Percentiles rank a stretch among this genome's conserved stretches.
Evolutionary conservation across 2,113 vertebrate genomes (phyloP).

Genomic region (Tretioscincus oriximinensis): DNA sequence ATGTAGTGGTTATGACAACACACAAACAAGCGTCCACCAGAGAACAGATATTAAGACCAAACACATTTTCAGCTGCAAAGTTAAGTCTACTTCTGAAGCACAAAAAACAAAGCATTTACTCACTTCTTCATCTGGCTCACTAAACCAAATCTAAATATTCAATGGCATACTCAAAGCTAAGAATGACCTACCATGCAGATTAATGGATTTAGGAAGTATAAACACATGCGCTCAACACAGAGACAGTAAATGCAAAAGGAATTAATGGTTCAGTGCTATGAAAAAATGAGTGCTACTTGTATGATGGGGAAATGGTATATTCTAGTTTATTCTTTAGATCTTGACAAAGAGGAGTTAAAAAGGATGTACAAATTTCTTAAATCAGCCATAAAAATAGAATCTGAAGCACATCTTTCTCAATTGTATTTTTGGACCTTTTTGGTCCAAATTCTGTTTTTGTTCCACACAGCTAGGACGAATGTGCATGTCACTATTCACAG

Average conservation of each 20-base stretch:
- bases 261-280: constrained; percentile 63
- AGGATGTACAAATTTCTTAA: constrained; percentile 35
- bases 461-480: not conserved
- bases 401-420: constrained; percentile 38
- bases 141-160: constrained; percentile 38
- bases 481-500: not conserved
- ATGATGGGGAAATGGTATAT: constrained; percentile 52
- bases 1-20: constrained; percentile 54
- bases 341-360: constrained; percentile 36
- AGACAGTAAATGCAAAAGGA: constrained; percentile 62
- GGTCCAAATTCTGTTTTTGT: not conserved
- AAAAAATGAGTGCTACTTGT: constrained; percentile 54
- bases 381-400: constrained; percentile 38
- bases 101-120: constrained; percentile 14
- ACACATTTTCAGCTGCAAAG: constrained; percentile 22
- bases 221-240: constrained; percentile 56
- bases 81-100: constrained; percentile 37
- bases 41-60: constrained; percentile 46
- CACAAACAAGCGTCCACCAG: constrained; percentile 41
- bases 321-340: constrained; percentile 34
- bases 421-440: constrained; percentile 31
- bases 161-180: constrained; percentile 57
- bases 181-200: constrained; percentile 55
- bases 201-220: constrained; percentile 51
- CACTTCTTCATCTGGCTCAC: constrained; percentile 28